Conservation (phyloP, 2,113 vertebrate genomes). For the Catharus fuscescens region DNA sequence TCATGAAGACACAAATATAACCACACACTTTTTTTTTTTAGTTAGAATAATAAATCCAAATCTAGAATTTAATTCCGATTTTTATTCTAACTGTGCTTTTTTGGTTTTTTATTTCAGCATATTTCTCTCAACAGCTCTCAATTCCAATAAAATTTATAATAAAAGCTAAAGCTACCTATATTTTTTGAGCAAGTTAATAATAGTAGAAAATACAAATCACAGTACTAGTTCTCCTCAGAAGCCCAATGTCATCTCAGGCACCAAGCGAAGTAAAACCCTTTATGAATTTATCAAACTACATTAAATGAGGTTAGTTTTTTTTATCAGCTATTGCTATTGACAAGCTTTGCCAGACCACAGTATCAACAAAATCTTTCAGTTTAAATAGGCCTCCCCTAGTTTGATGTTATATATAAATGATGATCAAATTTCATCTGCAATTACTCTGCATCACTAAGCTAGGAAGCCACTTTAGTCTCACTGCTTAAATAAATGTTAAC, state of each 20-base stretch:
- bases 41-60: conserved; percentile 35
- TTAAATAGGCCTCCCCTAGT: not conserved
- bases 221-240: conserved; percentile 50
- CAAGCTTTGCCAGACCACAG: conserved; percentile 14
- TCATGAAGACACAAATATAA: conserved; percentile 25
- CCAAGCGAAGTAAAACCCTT: conserved; percentile 39
- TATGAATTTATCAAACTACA: conserved; percentile 22
- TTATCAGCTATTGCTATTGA: conserved; percentile 56
- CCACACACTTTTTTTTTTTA: not conserved
- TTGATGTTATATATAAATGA: not conserved
- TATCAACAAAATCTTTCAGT: not conserved
- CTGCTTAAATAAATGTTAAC: not conserved
- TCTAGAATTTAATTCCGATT: not conserved
- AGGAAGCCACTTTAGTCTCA: not conserved
- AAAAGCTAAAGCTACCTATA: conserved; percentile 15
- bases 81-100: not conserved
- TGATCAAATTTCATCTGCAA: not conserved
- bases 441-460: not conserved
- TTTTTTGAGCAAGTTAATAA: conserved; percentile 14
- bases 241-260: conserved; percentile 42
- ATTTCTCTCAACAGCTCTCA: not conserved
- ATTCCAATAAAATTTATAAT: not conserved
- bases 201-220: conserved; percentile 55
- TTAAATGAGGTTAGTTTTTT: conserved; percentile 41
- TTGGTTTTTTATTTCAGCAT: not conserved